These are phyloP conservation scores for Monomorium pharaonis DNA, from an alignment of 1,140 invertebrate species.

Conservation along the genomic window DNA sequence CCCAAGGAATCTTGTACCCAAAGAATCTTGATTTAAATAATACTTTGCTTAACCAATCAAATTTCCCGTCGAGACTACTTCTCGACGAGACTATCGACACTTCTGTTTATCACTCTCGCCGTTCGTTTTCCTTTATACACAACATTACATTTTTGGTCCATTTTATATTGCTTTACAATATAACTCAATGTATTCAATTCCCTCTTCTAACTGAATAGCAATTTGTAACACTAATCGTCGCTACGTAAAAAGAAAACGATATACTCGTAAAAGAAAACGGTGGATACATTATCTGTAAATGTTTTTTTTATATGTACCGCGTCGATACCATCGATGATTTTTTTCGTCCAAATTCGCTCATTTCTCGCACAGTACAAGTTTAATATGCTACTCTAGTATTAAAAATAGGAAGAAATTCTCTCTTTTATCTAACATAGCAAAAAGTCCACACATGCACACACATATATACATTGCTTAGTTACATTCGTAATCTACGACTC, in stretches of 20 bases:
- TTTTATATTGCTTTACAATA: conserved; percentile 66
- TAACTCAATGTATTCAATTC: conserved; percentile 47
- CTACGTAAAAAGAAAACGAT: conserved; percentile 18
- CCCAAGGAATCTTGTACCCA: no score
- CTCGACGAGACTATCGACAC: background rate
- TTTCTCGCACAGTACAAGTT: conserved; percentile 32
- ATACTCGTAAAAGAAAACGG: conserved; percentile 49
- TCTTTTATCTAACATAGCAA: background rate
- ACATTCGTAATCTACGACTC: background rate
- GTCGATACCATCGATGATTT: conserved; percentile 38
- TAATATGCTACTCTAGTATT: conserved; percentile 6
- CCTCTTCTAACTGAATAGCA: conserved; percentile 40
- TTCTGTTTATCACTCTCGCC: background rate
- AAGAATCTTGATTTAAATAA: conserved; percentile 49
- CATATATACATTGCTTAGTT: background rate
- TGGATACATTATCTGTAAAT: no score
- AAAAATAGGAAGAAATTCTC: conserved; percentile 23
- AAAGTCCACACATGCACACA: conserved; percentile 19
- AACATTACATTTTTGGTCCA: conserved; percentile 71
- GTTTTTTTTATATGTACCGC: conserved; percentile 50
- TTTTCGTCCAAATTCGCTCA: conserved; percentile 7
- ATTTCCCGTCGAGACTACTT: conserved; percentile 24
- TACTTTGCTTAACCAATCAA: conserved; percentile 62
- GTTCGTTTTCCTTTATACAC: conserved; percentile 36
- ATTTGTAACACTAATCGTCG: background rate